A percentile compares a stretch with the other conserved stretches of the same genome.
Conservation (phyloP, 2,113 vertebrate genomes). For the Psittacara wagleri region DNA sequence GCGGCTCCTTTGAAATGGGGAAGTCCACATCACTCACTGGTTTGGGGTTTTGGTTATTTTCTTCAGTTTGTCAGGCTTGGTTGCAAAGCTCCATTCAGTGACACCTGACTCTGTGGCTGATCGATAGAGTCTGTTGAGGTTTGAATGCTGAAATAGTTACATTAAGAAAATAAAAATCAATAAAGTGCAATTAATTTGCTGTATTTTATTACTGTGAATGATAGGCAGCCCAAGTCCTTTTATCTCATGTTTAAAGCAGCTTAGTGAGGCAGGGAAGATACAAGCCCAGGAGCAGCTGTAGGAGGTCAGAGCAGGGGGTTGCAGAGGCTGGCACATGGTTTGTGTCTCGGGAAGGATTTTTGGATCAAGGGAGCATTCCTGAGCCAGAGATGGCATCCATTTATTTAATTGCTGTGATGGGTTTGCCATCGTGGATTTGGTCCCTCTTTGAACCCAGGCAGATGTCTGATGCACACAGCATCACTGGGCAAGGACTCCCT, state of each 20-base stretch:
- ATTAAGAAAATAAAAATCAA: conserved; percentile 50
- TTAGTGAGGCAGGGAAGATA: not conserved
- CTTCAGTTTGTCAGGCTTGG: not conserved
- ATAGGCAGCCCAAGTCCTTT: not conserved
- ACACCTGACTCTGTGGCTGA: not conserved
- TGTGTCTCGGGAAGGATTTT: not conserved
- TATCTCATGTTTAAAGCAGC: not conserved
- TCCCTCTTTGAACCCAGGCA: not conserved
- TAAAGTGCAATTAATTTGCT: conserved; percentile 45
- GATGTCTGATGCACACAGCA: not conserved
- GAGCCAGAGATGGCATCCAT: not conserved
- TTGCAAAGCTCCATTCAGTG: not conserved
- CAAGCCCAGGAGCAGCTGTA: not conserved
- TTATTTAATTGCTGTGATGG: not conserved
- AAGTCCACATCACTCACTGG: not conserved
- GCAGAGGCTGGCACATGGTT: fast-evolving
- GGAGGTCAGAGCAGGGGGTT: not conserved
- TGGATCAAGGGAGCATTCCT: not conserved
- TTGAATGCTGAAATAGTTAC: conserved; percentile 49
- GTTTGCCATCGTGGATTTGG: not conserved
- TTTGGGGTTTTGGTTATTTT: not conserved
- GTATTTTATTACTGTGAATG: conserved; percentile 38
- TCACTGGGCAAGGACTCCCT: not conserved
- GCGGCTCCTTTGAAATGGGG: not conserved
- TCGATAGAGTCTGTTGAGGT: not conserved